Percentiles rank a stretch among this genome's conserved stretches.
Conservation (phyloP, 1,140 invertebrate genomes). For the Pseudobourletiella spinata region DNA sequence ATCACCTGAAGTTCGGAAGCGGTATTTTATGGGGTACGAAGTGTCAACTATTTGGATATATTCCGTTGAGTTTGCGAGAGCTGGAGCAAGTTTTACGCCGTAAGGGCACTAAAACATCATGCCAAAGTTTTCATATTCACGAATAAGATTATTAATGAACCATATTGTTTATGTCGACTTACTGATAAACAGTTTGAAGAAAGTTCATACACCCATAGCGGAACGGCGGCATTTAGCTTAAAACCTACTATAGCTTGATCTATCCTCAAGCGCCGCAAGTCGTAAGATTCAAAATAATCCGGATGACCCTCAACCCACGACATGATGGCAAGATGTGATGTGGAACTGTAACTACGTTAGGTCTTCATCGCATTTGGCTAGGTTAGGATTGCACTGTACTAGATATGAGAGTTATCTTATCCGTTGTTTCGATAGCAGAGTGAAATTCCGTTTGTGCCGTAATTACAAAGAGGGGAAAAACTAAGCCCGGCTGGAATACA, state of each 20-base stretch:
- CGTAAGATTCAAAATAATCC: not conserved
- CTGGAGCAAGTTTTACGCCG: no score
- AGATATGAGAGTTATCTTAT: no score
- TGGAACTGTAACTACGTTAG: no score
- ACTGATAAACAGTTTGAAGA: not conserved
- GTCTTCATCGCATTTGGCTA: no score
- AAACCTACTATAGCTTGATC: not conserved
- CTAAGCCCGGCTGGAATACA: no score
- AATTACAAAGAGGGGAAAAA: no score
- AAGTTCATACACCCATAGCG: not conserved
- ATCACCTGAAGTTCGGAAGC: conserved; percentile 7
- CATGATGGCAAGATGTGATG: no score
- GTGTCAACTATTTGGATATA: conserved; percentile 8
- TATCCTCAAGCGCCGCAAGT: not conserved
- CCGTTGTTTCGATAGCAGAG: no score
- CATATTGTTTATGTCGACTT: not conserved
- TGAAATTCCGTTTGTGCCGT: no score
- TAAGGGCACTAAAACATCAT: not conserved
- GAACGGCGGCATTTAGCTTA: not conserved
- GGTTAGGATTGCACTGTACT: no score
- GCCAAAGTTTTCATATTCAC: not conserved
- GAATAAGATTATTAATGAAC: not conserved
- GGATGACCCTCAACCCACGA: not conserved
- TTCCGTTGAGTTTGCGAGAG: no score
- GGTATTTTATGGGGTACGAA: conserved; percentile 18